A percentile compares a stretch with the other conserved stretches of the same genome.
Conservation (phyloP, 2,113 vertebrate genomes). For the Callipepla squamata region DNA sequence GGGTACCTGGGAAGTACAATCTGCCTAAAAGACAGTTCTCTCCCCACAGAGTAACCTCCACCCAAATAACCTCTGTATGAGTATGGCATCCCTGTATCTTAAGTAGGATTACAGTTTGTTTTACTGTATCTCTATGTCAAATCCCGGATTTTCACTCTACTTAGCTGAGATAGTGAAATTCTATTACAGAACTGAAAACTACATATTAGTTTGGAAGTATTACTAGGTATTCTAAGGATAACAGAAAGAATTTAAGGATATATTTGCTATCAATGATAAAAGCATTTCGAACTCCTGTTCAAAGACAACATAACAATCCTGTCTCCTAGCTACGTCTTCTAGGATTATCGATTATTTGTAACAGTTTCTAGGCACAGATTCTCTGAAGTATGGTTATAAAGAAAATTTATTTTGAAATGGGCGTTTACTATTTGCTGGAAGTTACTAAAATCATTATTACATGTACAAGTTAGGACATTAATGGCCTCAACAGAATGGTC, state of each 20-base stretch:
- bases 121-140: neutral
- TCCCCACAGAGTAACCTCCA: neutral
- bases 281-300: neutral
- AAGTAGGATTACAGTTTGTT: neutral
- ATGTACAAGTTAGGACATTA: too few relatives aligned
- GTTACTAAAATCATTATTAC: neutral
- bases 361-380: neutral
- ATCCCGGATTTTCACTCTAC: neutral
- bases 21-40: neutral
- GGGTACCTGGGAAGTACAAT: too few relatives aligned
- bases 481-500: fast-evolving
- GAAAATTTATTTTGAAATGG: neutral
- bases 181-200: neutral
- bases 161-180: neutral
- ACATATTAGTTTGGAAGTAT: neutral
- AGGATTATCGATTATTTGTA: neutral
- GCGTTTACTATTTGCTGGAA: neutral
- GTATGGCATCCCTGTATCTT: neutral
- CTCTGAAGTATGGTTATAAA: neutral
- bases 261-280: neutral
- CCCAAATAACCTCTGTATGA: neutral
- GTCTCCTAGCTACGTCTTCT: neutral
- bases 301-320: neutral
- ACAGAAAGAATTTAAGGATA: neutral
- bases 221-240: neutral